Percentiles rank a stretch among this genome's conserved stretches.
These are phyloP conservation scores for Corythaixoides concolor DNA, from an alignment of 2,113 vertebrate genomes.

Conservation along the genomic window DNA sequence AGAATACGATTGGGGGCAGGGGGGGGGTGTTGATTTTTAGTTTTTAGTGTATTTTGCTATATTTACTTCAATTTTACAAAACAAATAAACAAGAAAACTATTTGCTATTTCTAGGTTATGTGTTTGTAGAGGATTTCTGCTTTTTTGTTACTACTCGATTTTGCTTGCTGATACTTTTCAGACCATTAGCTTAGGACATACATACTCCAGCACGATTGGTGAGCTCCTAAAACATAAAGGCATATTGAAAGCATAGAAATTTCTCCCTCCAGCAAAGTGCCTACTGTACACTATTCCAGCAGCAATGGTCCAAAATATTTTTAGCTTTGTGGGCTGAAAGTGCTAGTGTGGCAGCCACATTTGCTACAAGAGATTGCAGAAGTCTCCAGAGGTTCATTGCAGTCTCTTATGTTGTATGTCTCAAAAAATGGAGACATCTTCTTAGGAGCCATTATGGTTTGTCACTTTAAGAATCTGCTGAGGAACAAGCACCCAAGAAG, in stretches of 20 bases:
- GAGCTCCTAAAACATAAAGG: neutral
- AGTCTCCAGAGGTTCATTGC: neutral
- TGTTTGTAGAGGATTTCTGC: neutral
- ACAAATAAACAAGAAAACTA: neutral
- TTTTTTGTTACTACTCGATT: neutral
- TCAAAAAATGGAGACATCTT: neutral
- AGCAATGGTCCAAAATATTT: neutral
- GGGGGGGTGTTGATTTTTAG: too few relatives aligned
- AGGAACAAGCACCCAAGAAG: neutral
- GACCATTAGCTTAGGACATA: neutral
- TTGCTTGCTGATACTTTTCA: neutral
- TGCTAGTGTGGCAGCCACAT: neutral
- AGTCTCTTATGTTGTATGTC: neutral
- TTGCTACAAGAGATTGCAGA: neutral
- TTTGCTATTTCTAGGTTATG: neutral
- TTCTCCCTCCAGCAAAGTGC: neutral
- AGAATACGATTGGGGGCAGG: neutral
- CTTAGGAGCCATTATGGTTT: neutral
- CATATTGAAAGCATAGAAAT: neutral
- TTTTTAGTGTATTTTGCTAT: neutral
- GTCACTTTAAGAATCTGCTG: neutral
- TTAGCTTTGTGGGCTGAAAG: neutral
- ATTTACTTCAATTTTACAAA: neutral
- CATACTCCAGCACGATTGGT: neutral
- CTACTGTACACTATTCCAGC: neutral